Conservation (phyloP, 2,797 vertebrate species). For the Halcyon leucocephala region DNA sequence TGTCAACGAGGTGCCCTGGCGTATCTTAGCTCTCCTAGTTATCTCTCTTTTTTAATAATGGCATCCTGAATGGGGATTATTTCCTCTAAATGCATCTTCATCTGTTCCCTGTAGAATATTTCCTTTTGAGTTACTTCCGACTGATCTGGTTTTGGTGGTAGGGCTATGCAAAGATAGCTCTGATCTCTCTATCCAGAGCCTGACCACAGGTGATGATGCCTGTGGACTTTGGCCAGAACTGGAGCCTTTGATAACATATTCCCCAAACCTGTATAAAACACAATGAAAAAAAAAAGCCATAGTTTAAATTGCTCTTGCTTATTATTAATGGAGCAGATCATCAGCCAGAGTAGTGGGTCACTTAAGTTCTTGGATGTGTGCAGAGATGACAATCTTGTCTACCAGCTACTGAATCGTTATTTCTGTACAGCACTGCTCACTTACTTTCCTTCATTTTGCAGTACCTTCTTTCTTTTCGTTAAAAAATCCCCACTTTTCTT, state of each 20-base stretch:
- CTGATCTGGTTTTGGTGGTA: conserved; percentile 64
- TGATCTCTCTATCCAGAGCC: conserved; percentile 63
- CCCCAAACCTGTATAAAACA: conserved; percentile 58
- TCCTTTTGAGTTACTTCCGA: conserved; percentile 63
- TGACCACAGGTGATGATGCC: conserved; percentile 66
- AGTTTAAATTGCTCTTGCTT: conserved; percentile 61
- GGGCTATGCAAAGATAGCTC: conserved; percentile 45
- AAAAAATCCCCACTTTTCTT: background rate
- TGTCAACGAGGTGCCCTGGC: conserved; percentile 69
- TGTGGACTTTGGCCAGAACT: conserved; percentile 62
- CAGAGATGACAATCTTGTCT: conserved; percentile 46
- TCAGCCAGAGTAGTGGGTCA: conserved; percentile 51
- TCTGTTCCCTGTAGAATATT: conserved; percentile 67
- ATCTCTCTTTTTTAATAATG: conserved; percentile 63
- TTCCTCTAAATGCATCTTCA: conserved; percentile 67
- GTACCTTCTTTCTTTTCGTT: background rate
- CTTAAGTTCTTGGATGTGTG: conserved; percentile 40
- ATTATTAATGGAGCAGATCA: conserved; percentile 60
- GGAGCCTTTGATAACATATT: conserved; percentile 64
- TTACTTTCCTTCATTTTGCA: conserved; percentile 37
- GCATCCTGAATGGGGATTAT: conserved; percentile 67
- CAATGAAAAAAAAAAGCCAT: conserved; percentile 37
- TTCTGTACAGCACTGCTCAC: background rate
- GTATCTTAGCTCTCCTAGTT: conserved; percentile 61
- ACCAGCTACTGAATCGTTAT: conserved; percentile 43